These are phyloP conservation scores for Solea solea DNA, from an alignment of 2,113 vertebrate species.

Conservation along the genomic window DNA sequence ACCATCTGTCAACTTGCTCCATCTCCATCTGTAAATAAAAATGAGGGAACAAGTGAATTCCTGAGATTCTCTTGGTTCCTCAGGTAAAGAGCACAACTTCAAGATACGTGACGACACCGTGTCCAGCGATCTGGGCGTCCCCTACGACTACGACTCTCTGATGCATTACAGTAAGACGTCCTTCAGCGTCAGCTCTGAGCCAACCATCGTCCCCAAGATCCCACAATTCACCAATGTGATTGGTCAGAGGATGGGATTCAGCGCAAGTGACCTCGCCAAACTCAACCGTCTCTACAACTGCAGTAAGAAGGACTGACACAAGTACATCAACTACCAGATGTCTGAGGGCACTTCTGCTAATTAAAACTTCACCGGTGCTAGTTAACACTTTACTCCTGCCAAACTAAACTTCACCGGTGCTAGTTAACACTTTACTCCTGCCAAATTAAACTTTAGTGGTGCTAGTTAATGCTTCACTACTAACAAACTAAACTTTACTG, in stretches of 20 bases:
- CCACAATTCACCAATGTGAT: constrained; percentile 87
- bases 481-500: too few species aligned
- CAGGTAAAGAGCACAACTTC: constrained; percentile 89
- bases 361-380: too few species aligned
- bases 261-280: constrained; percentile 85
- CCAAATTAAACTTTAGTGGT: too few species aligned
- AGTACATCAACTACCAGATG: too few species aligned
- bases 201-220: constrained; percentile 90
- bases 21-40: not conserved
- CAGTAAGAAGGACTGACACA: constrained; percentile 76
- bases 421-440: too few species aligned
- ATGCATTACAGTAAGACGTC: constrained; percentile 92
- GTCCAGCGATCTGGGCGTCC: constrained; percentile 84
- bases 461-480: too few species aligned
- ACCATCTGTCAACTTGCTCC: not conserved
- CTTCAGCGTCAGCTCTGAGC: constrained; percentile 81
- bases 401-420: too few species aligned
- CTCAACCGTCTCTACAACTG: constrained; percentile 90
- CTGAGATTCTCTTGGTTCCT: not conserved
- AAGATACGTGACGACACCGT: constrained; percentile 76
- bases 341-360: not conserved
- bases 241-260: constrained; percentile 92
- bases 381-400: too few species aligned
- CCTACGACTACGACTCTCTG: constrained; percentile 91
- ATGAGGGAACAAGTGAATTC: not conserved